These are phyloP conservation scores for Drosophila seguyi DNA, from an alignment of 1,140 invertebrate species.

Conservation along the genomic window DNA sequence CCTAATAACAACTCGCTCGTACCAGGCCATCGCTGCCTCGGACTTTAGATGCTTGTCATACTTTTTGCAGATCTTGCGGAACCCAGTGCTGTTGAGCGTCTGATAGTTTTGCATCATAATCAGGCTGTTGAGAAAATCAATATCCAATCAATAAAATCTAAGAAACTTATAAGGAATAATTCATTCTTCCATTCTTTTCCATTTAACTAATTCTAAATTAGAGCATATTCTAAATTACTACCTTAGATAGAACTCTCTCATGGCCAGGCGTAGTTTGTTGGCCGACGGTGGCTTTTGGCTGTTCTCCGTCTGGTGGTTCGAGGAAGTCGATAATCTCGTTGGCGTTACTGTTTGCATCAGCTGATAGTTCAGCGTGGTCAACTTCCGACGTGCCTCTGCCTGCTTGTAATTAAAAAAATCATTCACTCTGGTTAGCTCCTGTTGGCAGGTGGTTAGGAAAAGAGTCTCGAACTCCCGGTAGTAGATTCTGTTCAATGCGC, in stretches of 20 bases:
- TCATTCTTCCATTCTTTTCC: no score
- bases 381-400: slow-evolving; percentile 92
- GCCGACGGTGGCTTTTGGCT: background rate
- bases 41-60: slow-evolving; percentile 92
- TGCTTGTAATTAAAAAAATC: slow-evolving; percentile 98
- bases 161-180: no score
- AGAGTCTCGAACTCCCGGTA: slow-evolving; percentile 96
- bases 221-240: background rate
- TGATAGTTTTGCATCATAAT: slow-evolving; percentile 96
- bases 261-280: slow-evolving; percentile 90
- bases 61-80: slow-evolving; percentile 99
- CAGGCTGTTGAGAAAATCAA: slow-evolving; percentile 87
- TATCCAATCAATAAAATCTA: background rate
- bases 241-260: slow-evolving; percentile 97
- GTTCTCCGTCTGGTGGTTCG: background rate
- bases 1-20: background rate
- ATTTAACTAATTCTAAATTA: no score
- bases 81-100: slow-evolving; percentile 98
- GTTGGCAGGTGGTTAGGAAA: slow-evolving; percentile 96
- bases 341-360: background rate
- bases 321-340: background rate
- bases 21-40: slow-evolving; percentile 24
- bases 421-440: slow-evolving; percentile 97
- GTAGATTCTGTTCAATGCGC: slow-evolving; percentile 75
- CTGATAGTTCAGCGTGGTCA: slow-evolving; percentile 12